Base-by-base conservation (phyloP, 92 coral and sea anemone species). In the Heliopora coerulea region DNA sequence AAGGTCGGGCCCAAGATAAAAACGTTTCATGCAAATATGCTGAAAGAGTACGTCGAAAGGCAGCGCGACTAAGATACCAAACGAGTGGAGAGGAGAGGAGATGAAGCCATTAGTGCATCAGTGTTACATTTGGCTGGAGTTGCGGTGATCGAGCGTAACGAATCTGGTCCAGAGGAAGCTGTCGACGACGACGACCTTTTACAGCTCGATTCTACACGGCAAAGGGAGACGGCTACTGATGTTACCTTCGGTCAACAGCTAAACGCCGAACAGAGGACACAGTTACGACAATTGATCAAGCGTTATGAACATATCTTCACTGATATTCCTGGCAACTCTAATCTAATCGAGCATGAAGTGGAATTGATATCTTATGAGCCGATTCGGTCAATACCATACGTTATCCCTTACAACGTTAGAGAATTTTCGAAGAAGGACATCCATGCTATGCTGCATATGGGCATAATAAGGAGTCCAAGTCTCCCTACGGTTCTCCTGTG, bases 401-500 rank as follows among this genome's bases (percentile, higher is more conserved):
- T 79, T 0, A 49, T 83, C 35, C 87, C 83, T 0, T 77, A 83
- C 54, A 66, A 58, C 41, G 49, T 68, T 12, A 78, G 87, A 19
- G 83, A 78, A 48, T 83, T 83, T 0, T n/a, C 78, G 46, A 83
- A 69, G 75, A 60, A 78, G 30, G 73, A 62, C 34, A 54, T 81
- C 1, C 48, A 58, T 3, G 86, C 68, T 35, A 68, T 85, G 89
- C 34, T 80, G 56, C 73, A 81, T 28, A 82, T 85, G 75, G 82
- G 82, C 31, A 82, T 86, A 8, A 74, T 78, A 24, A 61, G 77
- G 58, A 86, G 46, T 79, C 85, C 0, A 57, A 44, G 30, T 86
- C 86, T 0, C 86, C 84, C 1, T 86, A 81, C 35, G 73, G 86
- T 0, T 82, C n/a, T n/a, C n/a, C n/a, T n/a, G n/a, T n/a, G n/a